Evolutionary conservation across 2,113 vertebrate species (phyloP).

Genomic region (Anseranas semipalmata): DNA sequence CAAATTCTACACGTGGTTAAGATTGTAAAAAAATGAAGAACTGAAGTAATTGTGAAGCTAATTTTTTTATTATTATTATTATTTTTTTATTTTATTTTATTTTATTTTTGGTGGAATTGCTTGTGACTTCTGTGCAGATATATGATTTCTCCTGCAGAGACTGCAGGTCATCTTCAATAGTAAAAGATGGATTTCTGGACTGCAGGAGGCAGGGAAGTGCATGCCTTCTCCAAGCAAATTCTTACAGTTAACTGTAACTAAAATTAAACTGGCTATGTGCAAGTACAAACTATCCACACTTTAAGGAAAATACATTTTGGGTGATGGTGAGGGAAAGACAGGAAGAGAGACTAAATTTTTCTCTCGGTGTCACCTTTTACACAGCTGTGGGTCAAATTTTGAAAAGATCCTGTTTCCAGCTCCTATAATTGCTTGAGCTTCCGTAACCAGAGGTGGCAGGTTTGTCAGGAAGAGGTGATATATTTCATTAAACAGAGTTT

Average conservation of each 20-base stretch:
- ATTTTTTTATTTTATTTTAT: too few species aligned
- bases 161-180: background rate
- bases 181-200: slow-evolving; percentile 5
- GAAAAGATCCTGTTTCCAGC: background rate
- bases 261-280: background rate
- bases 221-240: background rate
- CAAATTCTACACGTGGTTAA: background rate
- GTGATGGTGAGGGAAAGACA: background rate
- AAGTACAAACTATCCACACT: background rate
- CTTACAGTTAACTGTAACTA: background rate
- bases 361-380: background rate
- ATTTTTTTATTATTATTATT: background rate
- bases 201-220: background rate
- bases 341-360: background rate
- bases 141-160: background rate
- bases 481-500: background rate
- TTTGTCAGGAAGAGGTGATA: background rate
- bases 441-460: background rate
- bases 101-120: background rate
- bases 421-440: background rate
- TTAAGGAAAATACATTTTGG: background rate
- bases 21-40: background rate
- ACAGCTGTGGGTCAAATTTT: background rate
- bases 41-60: background rate
- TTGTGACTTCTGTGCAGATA: background rate